Evolutionary conservation across 2,797 vertebrate species (phyloP).

Genomic region (Syndactyla subalaris): DNA sequence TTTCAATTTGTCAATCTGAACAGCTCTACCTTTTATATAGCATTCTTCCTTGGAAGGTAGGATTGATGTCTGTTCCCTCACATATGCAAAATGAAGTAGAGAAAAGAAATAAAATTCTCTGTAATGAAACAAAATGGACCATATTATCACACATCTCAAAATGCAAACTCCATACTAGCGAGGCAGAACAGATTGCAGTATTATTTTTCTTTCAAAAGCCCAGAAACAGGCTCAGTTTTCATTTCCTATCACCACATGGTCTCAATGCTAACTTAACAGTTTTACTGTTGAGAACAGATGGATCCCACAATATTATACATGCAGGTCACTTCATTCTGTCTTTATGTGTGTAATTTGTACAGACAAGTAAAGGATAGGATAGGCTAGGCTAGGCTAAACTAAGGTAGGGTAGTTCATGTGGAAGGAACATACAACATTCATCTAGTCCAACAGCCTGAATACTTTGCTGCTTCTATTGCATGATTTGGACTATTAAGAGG

Average conservation of each 20-base stretch:
- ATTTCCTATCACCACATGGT: background rate
- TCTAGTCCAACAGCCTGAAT: background rate
- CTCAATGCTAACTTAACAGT: background rate
- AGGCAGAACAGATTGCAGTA: background rate
- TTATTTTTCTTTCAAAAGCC: background rate
- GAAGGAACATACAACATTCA: background rate
- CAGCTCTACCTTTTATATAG: slow-evolving; percentile 96
- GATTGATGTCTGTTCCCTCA: background rate
- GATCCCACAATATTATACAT: background rate
- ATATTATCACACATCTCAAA: background rate
- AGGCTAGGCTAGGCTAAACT: background rate
- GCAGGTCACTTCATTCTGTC: background rate
- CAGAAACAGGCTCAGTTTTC: background rate
- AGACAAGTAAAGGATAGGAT: background rate
- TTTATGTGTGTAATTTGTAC: background rate
- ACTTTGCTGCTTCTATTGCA: background rate
- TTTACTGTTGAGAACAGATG: background rate
- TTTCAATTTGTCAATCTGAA: slow-evolving; percentile 97
- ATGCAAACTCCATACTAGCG: background rate
- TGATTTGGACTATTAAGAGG: background rate
- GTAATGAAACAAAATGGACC: background rate
- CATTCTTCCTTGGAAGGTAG: slow-evolving; percentile 94
- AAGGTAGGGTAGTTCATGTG: background rate
- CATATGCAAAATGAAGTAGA: background rate
- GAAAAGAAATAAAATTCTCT: background rate